Percentiles rank a stretch among this genome's conserved stretches.
These are phyloP conservation scores for Echinometra lucunter DNA, from an alignment of 53 echinoderm and acorn worm genomes.

Conservation along the genomic window DNA sequence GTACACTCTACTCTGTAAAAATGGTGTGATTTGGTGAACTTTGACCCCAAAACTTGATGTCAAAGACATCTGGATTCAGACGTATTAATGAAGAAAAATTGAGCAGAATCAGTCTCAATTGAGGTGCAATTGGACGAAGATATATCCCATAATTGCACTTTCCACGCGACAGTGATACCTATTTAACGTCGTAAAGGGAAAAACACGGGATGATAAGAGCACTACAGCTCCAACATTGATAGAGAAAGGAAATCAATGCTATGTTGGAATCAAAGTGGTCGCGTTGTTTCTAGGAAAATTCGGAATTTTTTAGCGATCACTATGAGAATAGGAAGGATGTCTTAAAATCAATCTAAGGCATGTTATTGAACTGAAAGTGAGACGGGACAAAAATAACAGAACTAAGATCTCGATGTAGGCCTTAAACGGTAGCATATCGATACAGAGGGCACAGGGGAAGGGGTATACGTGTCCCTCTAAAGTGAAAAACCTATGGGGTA, in stretches of 20 bases:
- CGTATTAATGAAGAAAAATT: neutral
- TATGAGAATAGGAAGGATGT: neutral
- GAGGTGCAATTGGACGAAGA: neutral
- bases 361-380: neutral
- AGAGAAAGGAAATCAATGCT: neutral
- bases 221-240: neutral
- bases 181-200: neutral
- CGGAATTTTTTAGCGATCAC: neutral
- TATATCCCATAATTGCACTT: neutral
- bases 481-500: no score
- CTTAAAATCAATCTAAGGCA: neutral
- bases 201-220: neutral
- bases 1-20: neutral
- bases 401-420: no score
- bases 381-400: neutral
- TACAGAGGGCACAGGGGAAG: no score
- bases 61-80: neutral
- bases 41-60: neutral
- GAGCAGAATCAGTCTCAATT: neutral
- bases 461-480: no score
- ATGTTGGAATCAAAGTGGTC: neutral
- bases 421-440: no score
- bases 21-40: neutral
- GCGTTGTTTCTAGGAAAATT: neutral
- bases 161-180: neutral